Conservation (phyloP, 2,888 invertebrate genomes). For the Eubasilissa splendida region DNA sequence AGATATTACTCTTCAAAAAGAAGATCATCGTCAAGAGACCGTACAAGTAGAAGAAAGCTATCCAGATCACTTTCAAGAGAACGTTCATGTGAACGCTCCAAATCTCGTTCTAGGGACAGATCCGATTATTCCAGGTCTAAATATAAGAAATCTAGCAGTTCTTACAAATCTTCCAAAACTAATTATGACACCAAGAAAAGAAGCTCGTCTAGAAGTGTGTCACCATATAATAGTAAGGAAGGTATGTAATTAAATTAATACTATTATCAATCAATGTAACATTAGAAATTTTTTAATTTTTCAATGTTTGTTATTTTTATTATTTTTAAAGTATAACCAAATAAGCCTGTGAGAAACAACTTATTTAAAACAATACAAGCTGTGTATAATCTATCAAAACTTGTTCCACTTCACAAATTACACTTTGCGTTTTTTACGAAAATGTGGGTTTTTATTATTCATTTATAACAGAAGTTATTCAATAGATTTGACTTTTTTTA, state of each 20-base stretch:
- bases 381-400: too few species aligned
- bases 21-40: slow-evolving; percentile 67
- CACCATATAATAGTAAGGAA: slow-evolving; percentile 44
- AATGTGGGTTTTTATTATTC: too few species aligned
- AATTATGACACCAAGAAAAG: slow-evolving; percentile 42
- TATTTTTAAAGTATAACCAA: too few species aligned
- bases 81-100: slow-evolving; percentile 66
- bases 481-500: too few species aligned
- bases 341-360: too few species aligned
- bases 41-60: slow-evolving; percentile 64
- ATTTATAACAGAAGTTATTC: too few species aligned
- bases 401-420: too few species aligned
- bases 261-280: too few species aligned
- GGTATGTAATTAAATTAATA: slow-evolving; percentile 21
- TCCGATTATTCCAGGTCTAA: slow-evolving; percentile 62
- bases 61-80: slow-evolving; percentile 69
- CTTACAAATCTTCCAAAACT: slow-evolving; percentile 42
- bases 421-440: too few species aligned
- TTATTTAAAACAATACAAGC: too few species aligned
- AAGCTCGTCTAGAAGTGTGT: slow-evolving; percentile 46
- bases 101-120: slow-evolving; percentile 62
- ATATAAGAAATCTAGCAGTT: slow-evolving; percentile 60
- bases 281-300: too few species aligned
- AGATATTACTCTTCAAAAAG: slow-evolving; percentile 50
- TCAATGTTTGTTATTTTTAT: too few species aligned